Evolutionary conservation across 2,113 vertebrate genomes (phyloP), one percentile per base, ranked within the genome.

Genomic region (Syngnathus floridae): DNA sequence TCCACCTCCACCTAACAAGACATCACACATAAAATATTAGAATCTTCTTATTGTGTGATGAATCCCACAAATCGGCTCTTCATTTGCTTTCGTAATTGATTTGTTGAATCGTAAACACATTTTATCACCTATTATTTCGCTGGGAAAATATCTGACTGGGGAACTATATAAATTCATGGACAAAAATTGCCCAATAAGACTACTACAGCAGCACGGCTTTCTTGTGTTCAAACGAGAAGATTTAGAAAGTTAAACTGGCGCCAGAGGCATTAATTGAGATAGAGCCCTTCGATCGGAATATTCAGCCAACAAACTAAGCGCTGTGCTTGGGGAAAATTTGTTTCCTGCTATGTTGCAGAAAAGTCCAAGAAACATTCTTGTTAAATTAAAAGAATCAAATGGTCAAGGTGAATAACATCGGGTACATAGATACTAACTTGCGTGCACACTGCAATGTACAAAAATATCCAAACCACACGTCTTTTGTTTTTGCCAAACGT

Each of bases 1-100:
- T 12, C 93, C 94, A 41, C 93, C 94, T 81, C 92, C 94, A 82
- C 93, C 94, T 90, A 57, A 0, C 45, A 43, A 9, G n/a, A 56
- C 26, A 31, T 14, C 21, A 55, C 22, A 31, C 52, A 55, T 16
- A 31, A 11, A 31, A 7, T 35, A 35, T 35, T 17, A 16, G 2
- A 31, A 31, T 31, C 26, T 26, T 26, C 26, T 31, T 31, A 46
- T 19, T 2, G 17, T 46, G n/a, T n/a, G n/a, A n/a, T n/a, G n/a
- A n/a, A n/a, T 46, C 17, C 5, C 16, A 16, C 45, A 17, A 16
- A 46, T 46, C 5, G 16, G 1, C 17, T 46, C 14, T 46, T 16
- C 45, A 46, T 46, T 46, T 46, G 45, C 16, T 48, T 48, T 31
- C 26, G 26, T 31, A 31, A 31, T 31, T 31, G 26, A 31, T 31